These are phyloP conservation scores for Aphelenchoides avenae DNA, from an alignment of 1,140 invertebrate species.

Conservation along the genomic window DNA sequence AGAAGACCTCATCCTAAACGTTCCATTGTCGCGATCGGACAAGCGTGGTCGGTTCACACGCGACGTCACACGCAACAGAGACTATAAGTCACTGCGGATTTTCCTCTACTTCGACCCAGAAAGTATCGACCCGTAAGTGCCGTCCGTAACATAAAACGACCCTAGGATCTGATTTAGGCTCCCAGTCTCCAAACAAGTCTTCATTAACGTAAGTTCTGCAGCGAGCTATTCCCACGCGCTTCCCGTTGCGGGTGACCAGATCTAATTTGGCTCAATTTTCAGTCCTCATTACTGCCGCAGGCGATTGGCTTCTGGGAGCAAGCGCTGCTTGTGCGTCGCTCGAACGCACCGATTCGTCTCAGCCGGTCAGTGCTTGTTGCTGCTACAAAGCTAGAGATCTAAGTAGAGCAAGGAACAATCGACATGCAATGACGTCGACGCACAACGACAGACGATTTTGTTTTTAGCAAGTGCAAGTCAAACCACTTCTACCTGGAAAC, in stretches of 20 bases:
- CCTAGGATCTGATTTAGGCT: slow-evolving; percentile 4
- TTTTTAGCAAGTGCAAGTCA: slow-evolving; percentile 32
- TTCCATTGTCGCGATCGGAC: slow-evolving; percentile 6
- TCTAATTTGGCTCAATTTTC: slow-evolving; percentile 9
- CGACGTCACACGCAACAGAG: slow-evolving; percentile 5
- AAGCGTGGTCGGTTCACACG: slow-evolving; percentile 8
- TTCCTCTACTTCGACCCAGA: slow-evolving; percentile 24
- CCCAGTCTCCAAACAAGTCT: slow-evolving; percentile 18
- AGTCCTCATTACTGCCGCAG: slow-evolving; percentile 28
- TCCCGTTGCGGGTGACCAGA: too few relatives aligned
- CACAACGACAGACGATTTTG: background rate
- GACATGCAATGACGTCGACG: background rate
- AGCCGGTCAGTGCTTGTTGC: slow-evolving; percentile 16
- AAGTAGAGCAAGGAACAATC: too few relatives aligned
- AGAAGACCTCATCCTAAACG: slow-evolving; percentile 12
- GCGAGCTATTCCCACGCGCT: background rate
- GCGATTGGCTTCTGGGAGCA: slow-evolving; percentile 29
- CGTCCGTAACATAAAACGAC: slow-evolving; percentile 4
- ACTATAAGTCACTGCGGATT: slow-evolving; percentile 22
- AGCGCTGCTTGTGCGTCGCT: slow-evolving; percentile 28
- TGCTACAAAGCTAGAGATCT: background rate
- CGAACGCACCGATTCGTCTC: slow-evolving; percentile 25
- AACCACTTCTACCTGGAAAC: slow-evolving; percentile 31
- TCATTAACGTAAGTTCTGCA: slow-evolving; percentile 24
- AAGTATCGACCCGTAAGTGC: slow-evolving; percentile 25